These are phyloP conservation scores for Macquaria australasica DNA, from an alignment of 2,113 vertebrate genomes.

Conservation along the genomic window DNA sequence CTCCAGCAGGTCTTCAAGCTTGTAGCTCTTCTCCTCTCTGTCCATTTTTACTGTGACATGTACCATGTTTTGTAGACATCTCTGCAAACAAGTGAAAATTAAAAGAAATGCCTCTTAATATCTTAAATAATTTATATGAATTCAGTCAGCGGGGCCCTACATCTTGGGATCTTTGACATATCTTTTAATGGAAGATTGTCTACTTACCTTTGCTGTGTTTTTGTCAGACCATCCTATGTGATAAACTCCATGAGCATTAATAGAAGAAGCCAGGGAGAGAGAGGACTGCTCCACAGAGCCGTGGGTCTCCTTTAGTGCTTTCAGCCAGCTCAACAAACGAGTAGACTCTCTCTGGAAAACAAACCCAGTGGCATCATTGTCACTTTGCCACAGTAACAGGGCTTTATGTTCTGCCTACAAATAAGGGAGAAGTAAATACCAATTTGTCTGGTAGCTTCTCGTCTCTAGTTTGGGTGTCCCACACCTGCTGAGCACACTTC, in stretches of 20 bases:
- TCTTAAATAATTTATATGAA: background rate
- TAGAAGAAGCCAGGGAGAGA: slow-evolving; percentile 80
- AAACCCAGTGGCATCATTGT: background rate
- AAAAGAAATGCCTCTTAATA: background rate
- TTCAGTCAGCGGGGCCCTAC: accelerated
- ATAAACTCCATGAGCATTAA: slow-evolving; percentile 83
- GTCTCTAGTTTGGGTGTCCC: slow-evolving; percentile 77
- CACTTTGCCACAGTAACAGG: background rate
- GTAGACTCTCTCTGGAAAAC: slow-evolving; percentile 78
- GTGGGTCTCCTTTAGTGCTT: slow-evolving; percentile 82
- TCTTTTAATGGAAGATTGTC: background rate
- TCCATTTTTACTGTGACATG: slow-evolving; percentile 46
- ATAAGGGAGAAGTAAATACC: slow-evolving; percentile 26
- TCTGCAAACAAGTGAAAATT: slow-evolving; percentile 52
- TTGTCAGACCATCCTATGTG: slow-evolving; percentile 67
- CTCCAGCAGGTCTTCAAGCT: slow-evolving; percentile 80
- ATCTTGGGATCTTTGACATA: background rate
- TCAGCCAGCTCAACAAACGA: slow-evolving; percentile 79
- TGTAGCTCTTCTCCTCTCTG: slow-evolving; percentile 63
- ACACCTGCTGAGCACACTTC: slow-evolving; percentile 71
- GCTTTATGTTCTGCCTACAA: background rate
- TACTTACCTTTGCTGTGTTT: slow-evolving; percentile 69
- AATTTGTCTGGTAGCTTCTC: slow-evolving; percentile 81
- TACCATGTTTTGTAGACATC: slow-evolving; percentile 68
- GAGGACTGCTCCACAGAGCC: slow-evolving; percentile 86